These are phyloP conservation scores for Bos javanicus DNA, from an alignment of 2,113 vertebrate species.

Conservation along the genomic window DNA sequence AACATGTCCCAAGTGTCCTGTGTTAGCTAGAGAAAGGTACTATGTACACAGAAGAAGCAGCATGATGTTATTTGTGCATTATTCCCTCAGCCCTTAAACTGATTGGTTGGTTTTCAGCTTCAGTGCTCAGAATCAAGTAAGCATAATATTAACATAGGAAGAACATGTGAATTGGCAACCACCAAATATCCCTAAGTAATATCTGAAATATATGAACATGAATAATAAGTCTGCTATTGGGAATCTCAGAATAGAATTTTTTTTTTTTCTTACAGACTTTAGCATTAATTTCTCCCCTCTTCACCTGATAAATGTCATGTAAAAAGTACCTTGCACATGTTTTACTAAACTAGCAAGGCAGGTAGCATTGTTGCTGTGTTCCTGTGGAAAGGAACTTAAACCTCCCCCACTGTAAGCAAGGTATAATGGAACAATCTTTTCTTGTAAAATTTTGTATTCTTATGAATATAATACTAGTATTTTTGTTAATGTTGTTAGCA, in stretches of 20 bases:
- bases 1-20: background rate
- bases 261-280: background rate
- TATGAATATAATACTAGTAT: background rate
- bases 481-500: slow-evolving; percentile 14
- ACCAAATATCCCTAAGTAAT: background rate
- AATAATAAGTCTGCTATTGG: background rate
- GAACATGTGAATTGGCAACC: background rate
- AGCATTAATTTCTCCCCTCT: background rate
- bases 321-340: background rate
- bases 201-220: background rate
- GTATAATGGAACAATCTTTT: background rate
- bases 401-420: background rate
- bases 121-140: background rate
- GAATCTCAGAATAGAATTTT: background rate
- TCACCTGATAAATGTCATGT: background rate
- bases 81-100: background rate
- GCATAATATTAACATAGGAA: background rate
- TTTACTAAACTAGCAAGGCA: background rate
- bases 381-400: background rate
- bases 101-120: background rate
- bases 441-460: slow-evolving; percentile 10
- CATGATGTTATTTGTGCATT: background rate
- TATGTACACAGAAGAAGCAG: background rate
- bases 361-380: background rate
- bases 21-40: background rate